Conservation (phyloP, 2,113 vertebrate genomes). For the Rhizomys pruinosus region DNA sequence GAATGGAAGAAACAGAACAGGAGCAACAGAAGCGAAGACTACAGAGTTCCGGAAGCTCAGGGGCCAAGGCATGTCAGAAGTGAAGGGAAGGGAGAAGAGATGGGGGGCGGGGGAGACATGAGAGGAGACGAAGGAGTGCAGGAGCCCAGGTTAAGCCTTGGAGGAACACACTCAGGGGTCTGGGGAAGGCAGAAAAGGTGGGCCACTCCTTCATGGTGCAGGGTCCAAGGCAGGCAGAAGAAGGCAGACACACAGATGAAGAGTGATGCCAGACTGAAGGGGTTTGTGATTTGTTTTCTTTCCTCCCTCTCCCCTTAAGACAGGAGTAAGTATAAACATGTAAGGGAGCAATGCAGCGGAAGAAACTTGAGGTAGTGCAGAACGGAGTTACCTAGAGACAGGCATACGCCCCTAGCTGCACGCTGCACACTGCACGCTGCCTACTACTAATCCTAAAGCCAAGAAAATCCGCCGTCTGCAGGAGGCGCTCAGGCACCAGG, state of each 20-base stretch:
- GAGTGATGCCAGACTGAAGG: neutral
- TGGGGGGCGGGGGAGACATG: fast-evolving
- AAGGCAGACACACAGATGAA: no score
- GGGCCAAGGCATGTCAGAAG: fast-evolving
- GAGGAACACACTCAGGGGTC: fast-evolving
- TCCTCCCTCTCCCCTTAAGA: neutral
- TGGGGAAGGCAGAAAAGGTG: fast-evolving
- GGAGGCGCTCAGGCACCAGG: neutral
- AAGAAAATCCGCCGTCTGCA: neutral
- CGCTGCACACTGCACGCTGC: neutral
- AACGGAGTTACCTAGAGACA: fast-evolving
- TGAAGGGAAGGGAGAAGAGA: neutral
- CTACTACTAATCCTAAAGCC: neutral
- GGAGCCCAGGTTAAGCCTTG: neutral
- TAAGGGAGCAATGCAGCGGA: neutral
- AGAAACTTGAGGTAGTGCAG: neutral
- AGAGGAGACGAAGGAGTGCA: neutral
- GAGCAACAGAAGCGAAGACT: neutral
- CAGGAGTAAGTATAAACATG: neutral
- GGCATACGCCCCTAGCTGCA: neutral
- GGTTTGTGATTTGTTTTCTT: neutral
- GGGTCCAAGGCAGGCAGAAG: neutral
- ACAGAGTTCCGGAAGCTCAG: neutral
- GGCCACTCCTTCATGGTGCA: neutral
- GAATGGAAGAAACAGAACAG: neutral